Percentiles rank a stretch among this genome's conserved stretches.
These are phyloP conservation scores for Ascaphus truei DNA, from an alignment of 2,113 vertebrate species.

Conservation along the genomic window DNA sequence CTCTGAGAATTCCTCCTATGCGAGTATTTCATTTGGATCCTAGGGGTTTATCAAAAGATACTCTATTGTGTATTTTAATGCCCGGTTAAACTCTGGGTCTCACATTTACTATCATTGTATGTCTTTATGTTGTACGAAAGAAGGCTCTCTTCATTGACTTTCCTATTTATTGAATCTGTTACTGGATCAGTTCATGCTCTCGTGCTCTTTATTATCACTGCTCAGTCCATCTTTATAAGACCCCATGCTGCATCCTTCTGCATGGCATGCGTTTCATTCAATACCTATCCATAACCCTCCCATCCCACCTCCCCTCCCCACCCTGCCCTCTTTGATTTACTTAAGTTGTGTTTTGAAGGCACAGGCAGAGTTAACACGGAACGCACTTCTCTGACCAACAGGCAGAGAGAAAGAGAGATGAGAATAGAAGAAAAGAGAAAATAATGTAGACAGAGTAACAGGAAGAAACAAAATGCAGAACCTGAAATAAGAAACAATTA, in stretches of 20 bases:
- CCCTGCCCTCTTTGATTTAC: neutral
- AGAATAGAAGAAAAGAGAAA: neutral
- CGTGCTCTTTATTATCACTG: too few relatives aligned
- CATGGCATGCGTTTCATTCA: neutral
- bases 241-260: neutral
- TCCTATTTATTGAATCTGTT: too few relatives aligned
- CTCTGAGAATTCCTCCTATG: too few relatives aligned
- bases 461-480: neutral
- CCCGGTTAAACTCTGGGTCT: too few relatives aligned
- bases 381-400: too few relatives aligned
- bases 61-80: too few relatives aligned
- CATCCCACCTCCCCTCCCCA: neutral
- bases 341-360: neutral
- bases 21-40: too few relatives aligned
- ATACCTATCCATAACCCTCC: neutral
- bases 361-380: neutral
- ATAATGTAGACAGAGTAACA: neutral
- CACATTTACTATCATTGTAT: too few relatives aligned
- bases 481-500: neutral
- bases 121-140: too few relatives aligned
- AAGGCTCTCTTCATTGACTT: too few relatives aligned
- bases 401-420: neutral
- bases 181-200: too few relatives aligned
- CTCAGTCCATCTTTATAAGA: neutral
- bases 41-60: too few relatives aligned